Evolutionary conservation across 2,797 vertebrate genomes (phyloP).

Genomic region (Lates japonicus): DNA sequence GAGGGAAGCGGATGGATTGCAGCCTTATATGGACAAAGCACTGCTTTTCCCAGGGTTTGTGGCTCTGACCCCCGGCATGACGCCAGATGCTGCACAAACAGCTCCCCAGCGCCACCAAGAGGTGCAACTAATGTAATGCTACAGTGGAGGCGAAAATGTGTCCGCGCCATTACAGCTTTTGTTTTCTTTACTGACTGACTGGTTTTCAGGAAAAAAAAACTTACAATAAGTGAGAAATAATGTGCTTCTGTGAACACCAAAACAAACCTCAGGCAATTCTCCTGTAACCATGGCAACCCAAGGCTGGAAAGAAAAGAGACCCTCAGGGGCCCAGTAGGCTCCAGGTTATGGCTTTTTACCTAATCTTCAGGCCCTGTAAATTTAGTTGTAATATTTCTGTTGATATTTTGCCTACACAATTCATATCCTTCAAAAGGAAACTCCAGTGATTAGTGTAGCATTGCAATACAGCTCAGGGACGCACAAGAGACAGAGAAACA

Average conservation of each 20-base stretch:
- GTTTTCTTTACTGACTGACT: not conserved
- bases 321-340: not conserved
- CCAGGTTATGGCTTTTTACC: not conserved
- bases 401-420: not conserved
- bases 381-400: not conserved
- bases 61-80: slow-evolving; percentile 79
- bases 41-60: slow-evolving; percentile 89
- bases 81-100: slow-evolving; percentile 71
- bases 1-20: slow-evolving; percentile 88
- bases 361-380: not conserved
- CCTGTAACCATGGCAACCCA: not conserved
- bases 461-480: not conserved
- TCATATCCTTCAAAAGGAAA: not conserved
- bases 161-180: too few relatives aligned
- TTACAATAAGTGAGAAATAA: not conserved
- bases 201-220: not conserved
- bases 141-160: not conserved
- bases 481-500: not conserved
- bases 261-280: not conserved
- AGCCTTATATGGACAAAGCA: slow-evolving; percentile 89
- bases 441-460: not conserved
- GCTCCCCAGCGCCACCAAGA: slow-evolving; percentile 78
- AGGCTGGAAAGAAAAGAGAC: not conserved
- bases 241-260: not conserved
- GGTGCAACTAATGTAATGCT: slow-evolving; percentile 47